Evolutionary conservation across 1,140 invertebrate species (phyloP), one percentile per base, ranked within the genome.

Genomic region (Rhynchophorus ferrugineus): DNA sequence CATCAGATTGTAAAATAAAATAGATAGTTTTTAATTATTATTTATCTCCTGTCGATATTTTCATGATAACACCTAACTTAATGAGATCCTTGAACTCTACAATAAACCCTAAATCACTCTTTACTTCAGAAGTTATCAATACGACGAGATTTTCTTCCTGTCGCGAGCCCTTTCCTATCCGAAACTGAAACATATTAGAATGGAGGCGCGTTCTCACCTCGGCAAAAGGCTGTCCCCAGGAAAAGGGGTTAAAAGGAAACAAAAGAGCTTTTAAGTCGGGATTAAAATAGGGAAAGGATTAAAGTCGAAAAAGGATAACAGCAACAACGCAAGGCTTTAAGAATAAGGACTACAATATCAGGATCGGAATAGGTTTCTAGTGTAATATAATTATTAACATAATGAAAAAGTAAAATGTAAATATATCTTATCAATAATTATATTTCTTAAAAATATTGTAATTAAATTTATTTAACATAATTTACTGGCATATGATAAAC

Each of bases 201-300:
- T 14, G 49, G 5, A n/a, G n/a, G n/a, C n/a, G 16, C 44, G 13
- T 20, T 36, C 56, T 44, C 41, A 21, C 41, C 41, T 22, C 14
- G 20, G 19, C 16, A 19, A 14, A 17, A 43, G 16, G 20, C 16
- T 43, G 35, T 46, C 44, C 35, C 44, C 44, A 35, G n/a, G 20
- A 24, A 44, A 19, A 44, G 64, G 63, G 62, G 61, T 61, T 66
- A 66, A 61, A 63, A 62, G n/a, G n/a, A n/a, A n/a, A n/a, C n/a
- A n/a, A n/a, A n/a, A n/a, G n/a, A n/a, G n/a, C n/a, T n/a, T n/a
- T n/a, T n/a, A n/a, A n/a, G n/a, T n/a, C n/a, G n/a, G n/a, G n/a
- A n/a, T n/a, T n/a, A n/a, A n/a, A n/a, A n/a, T 53, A 35, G 44
- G 51, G 57, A 57, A 45, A 64, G 56, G 54, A 49, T 56, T 54